Percentiles rank a stretch among this genome's conserved stretches.
Evolutionary conservation across 2,888 invertebrate species (phyloP).

Genomic region (Dryomyza anilis): DNA sequence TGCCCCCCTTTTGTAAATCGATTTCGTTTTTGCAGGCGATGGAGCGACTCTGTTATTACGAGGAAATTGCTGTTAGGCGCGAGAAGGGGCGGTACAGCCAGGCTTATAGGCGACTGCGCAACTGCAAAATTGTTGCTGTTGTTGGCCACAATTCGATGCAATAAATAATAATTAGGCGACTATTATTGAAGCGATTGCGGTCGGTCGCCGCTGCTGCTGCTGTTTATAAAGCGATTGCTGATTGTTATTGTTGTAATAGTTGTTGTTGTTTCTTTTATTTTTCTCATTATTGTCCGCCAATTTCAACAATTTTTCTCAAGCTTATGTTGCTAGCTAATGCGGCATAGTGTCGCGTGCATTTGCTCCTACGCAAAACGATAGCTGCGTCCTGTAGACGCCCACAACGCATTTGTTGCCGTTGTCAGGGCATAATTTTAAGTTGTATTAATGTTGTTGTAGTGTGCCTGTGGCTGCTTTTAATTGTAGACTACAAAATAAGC

Average conservation of each 20-base stretch:
- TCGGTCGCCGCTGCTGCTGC: not conserved
- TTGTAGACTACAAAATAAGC: too few species aligned
- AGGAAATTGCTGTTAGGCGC: slow-evolving; percentile 37
- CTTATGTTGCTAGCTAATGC: too few species aligned
- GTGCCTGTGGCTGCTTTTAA: too few species aligned
- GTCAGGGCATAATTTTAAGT: too few species aligned
- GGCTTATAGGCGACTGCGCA: slow-evolving; percentile 11
- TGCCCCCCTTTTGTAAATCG: slow-evolving; percentile 38
- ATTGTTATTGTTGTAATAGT: slow-evolving; percentile 13
- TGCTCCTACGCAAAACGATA: too few species aligned
- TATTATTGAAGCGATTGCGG: slow-evolving; percentile 36
- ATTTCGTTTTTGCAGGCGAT: slow-evolving; percentile 29
- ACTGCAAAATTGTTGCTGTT: slow-evolving; percentile 5
- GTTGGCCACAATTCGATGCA: slow-evolving; percentile 35
- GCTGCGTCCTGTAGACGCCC: too few species aligned
- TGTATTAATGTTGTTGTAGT: too few species aligned
- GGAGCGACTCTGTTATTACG: slow-evolving; percentile 40
- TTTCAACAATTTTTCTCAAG: too few species aligned
- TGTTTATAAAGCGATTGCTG: too few species aligned
- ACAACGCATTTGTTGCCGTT: too few species aligned
- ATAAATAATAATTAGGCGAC: slow-evolving; percentile 51
- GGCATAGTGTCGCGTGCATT: too few species aligned
- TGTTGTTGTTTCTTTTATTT: not conserved
- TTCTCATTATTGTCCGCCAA: too few species aligned
- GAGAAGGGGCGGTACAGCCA: not conserved